Evolutionary conservation across 2,888 invertebrate genomes (phyloP).

Genomic region (Cerceris ruficornis): DNA sequence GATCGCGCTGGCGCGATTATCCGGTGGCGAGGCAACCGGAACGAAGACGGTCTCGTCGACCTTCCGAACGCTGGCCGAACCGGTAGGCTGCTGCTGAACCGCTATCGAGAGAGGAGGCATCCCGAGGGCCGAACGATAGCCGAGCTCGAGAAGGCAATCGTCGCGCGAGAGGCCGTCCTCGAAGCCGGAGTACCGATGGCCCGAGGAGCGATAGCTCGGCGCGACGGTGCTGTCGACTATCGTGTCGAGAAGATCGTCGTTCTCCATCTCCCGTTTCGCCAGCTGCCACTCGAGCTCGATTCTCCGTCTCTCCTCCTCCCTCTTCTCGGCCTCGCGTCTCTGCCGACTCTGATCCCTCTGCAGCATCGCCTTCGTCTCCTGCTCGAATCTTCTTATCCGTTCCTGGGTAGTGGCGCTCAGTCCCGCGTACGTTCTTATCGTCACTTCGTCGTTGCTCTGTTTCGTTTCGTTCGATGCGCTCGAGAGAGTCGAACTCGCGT

Average conservation of each 20-base stretch:
- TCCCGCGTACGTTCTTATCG: constrained; percentile 85
- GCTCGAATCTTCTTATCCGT: constrained; percentile 87
- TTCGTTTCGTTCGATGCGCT: constrained; percentile 75
- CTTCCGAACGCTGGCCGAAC: constrained; percentile 25
- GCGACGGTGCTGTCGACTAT: constrained; percentile 80
- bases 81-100: constrained; percentile 72
- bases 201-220: constrained; percentile 61
- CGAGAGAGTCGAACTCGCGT: constrained; percentile 76
- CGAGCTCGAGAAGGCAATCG: constrained; percentile 53
- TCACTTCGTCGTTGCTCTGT: constrained; percentile 79
- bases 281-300: constrained; percentile 83
- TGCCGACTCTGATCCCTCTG: constrained; percentile 80
- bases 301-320: constrained; percentile 83
- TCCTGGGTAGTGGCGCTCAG: constrained; percentile 85
- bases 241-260: constrained; percentile 82
- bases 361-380: constrained; percentile 89
- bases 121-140: constrained; percentile 67
- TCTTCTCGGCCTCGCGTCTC: constrained; percentile 78
- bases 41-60: too few relatives aligned
- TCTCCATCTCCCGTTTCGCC: constrained; percentile 83
- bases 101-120: constrained; percentile 71
- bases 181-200: constrained; percentile 66
- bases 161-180: constrained; percentile 67
- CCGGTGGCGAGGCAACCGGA: constrained; percentile 32
- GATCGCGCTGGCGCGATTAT: constrained; percentile 76